A percentile compares a stretch with the other conserved stretches of the same genome.
Conservation (phyloP, 1,140 invertebrate genomes). For the Hermatobates lingyangjiaoensis region DNA sequence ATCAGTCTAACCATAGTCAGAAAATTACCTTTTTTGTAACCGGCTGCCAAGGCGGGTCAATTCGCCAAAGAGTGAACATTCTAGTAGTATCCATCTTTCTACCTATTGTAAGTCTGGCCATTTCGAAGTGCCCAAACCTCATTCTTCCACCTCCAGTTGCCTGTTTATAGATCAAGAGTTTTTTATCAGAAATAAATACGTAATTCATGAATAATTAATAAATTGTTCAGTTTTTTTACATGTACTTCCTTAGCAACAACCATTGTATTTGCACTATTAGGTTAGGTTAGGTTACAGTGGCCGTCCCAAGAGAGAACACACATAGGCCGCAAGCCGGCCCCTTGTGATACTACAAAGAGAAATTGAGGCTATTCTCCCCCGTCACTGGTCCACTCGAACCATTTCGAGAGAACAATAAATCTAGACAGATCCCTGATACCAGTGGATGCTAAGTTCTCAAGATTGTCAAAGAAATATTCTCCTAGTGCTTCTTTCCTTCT, state of each 20-base stretch:
- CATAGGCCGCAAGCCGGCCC: too few species aligned
- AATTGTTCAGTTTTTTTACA: not conserved
- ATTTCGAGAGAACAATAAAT: too few species aligned
- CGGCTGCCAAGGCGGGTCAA: slow-evolving; percentile 89
- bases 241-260: not conserved
- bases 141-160: slow-evolving; percentile 69
- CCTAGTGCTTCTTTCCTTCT: too few species aligned
- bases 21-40: slow-evolving; percentile 57
- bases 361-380: too few species aligned
- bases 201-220: not conserved
- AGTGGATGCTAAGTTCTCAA: too few species aligned
- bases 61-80: slow-evolving; percentile 89
- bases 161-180: slow-evolving; percentile 28
- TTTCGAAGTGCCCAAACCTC: slow-evolving; percentile 64
- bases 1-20: not conserved
- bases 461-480: too few species aligned
- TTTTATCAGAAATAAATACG: slow-evolving; percentile 7
- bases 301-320: too few species aligned
- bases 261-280: not conserved
- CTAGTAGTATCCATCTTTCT: slow-evolving; percentile 52
- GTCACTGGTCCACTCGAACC: too few species aligned
- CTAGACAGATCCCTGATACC: too few species aligned
- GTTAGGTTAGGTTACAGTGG: too few species aligned
- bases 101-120: slow-evolving; percentile 57
- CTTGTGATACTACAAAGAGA: too few species aligned